phyloP scores from a whole-genome alignment of 1,140 invertebrate species.

The Cherax quadricarinatus region DNA sequence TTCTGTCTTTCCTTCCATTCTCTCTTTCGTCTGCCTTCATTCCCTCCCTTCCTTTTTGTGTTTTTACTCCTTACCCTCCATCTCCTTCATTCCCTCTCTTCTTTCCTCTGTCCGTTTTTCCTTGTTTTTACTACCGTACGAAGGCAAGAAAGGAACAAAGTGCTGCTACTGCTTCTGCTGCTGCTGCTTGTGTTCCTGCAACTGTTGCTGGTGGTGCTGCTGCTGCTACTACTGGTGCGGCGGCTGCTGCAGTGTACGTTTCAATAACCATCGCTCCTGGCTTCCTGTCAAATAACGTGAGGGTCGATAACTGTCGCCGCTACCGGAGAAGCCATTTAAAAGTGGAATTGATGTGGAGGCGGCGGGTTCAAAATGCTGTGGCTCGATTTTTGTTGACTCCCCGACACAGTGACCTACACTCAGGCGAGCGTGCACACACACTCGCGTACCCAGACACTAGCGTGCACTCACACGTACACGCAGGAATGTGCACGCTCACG shows the following conservation, averaged over 20 bases:
- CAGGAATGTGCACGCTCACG: neutral
- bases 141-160: neutral
- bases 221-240: no score
- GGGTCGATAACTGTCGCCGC: slow-evolving; percentile 21
- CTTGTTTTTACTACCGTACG: neutral
- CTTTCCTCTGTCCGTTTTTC: neutral
- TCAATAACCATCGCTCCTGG: neutral
- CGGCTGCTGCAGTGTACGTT: neutral
- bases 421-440: no score
- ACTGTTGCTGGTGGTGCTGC: no score
- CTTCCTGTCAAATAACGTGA: slow-evolving; percentile 26
- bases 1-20: neutral
- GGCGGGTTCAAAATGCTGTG: neutral
- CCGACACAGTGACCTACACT: no score
- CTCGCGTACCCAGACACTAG: neutral
- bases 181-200: no score
- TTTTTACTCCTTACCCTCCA: neutral
- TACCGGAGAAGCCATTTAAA: neutral
- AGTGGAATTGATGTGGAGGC: neutral
- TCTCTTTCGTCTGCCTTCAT: neutral
- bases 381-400: no score
- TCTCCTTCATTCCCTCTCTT: neutral
- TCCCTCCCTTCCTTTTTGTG: neutral
- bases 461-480: neutral
- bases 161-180: no score